Percentiles rank a stretch among this genome's conserved stretches.
Evolutionary conservation across 2,113 vertebrate genomes (phyloP).

Genomic region (Myanophis thanlyinensis): DNA sequence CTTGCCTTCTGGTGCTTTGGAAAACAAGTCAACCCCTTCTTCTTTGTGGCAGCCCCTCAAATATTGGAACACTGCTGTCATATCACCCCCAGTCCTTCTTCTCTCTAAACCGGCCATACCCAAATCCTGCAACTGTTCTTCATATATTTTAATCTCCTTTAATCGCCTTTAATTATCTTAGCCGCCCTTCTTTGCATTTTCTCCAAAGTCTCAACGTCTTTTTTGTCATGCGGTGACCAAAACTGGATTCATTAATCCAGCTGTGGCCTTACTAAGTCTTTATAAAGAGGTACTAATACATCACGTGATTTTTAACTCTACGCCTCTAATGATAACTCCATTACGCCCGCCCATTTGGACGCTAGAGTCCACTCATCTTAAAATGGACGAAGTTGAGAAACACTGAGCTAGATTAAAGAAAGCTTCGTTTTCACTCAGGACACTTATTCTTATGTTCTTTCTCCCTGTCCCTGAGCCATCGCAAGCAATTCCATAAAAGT

Average conservation of each 20-base stretch:
- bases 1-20: no score
- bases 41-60: background rate
- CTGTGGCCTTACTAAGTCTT: background rate
- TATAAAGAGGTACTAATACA: background rate
- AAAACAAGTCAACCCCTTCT: background rate
- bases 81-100: background rate
- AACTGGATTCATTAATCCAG: background rate
- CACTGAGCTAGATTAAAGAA: background rate
- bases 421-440: background rate
- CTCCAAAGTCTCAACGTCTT: background rate
- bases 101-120: background rate
- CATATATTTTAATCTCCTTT: background rate
- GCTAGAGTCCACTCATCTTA: background rate
- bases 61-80: background rate
- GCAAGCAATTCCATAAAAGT: background rate
- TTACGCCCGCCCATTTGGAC: background rate
- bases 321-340: background rate
- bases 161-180: background rate
- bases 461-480: accelerated
- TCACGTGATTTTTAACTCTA: background rate
- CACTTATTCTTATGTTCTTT: background rate
- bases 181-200: background rate
- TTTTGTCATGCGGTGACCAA: background rate
- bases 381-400: background rate
- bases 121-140: background rate